Base-by-base conservation (phyloP, 92 coral and sea anemone genomes). In the Epizoanthus illoricatus region DNA sequence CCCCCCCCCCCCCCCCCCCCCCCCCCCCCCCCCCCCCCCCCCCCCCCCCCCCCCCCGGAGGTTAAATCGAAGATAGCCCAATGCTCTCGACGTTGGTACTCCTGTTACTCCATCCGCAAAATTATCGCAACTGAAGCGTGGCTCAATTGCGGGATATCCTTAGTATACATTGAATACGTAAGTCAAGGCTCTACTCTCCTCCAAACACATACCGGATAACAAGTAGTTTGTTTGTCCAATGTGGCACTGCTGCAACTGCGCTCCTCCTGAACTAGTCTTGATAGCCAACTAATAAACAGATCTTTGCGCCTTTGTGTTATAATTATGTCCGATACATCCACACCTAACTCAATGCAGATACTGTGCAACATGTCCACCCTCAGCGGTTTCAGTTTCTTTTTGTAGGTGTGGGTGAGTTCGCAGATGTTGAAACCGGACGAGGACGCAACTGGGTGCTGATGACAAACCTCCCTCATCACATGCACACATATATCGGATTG, bases 351-450 rank as follows among this genome's bases (percentile, higher is more conserved):
- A 39, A 20, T n/a, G 69, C 41, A 65, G 20, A 42, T 41, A 15
- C 59, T 18, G 19, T 69, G 39, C 55, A 61, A 59, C 71, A 17
- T 79, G 36, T 61, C 33, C 52, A 45, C 58, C 4, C 72, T 79
- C 28, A 65, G 56, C 59, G 73, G 3, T 17, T 17, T 24, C 56
- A 42, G 58, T 59, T 36, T 36, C 7, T 18, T 65, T 33, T 61
- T 64, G 45, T 39, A 10, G 55, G 12, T 65, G 69, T 65, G 57
- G 18, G 18, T 65, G 56, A 79, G 49, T 62, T 79, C 73, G 24
- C 84, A 79, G 71, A 79, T 79, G 57, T 79, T 79, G 72, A 21
- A n/a, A 62, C 74, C 61, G 45, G 56, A 36, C 12, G 74, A 36
- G 71, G 83, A 59, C 18, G 60, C 83, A 79, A 73, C 10, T 63